Percentiles rank a stretch among this genome's conserved stretches.
phyloP scores from a whole-genome alignment of 2,888 invertebrate species.

The Sphinx pinastri region DNA sequence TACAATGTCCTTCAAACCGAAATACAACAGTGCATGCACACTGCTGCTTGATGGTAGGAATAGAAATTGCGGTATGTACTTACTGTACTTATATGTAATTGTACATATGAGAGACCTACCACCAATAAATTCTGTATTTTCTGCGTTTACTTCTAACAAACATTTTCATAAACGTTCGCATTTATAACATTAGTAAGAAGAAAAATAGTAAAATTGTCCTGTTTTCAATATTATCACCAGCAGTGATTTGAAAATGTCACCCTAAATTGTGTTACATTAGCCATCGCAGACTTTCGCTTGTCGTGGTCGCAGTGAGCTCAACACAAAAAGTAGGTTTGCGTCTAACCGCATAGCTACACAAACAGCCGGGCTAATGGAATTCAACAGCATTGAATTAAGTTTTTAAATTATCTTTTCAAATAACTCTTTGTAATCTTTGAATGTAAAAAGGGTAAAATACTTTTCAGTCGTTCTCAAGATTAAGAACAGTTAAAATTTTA shows the following conservation, averaged over 20 bases:
- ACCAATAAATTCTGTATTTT: no score
- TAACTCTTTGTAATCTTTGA: slow-evolving; percentile 43
- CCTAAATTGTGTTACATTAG: not conserved
- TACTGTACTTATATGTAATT: no score
- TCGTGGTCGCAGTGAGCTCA: not conserved
- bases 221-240: not conserved
- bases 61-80: no score
- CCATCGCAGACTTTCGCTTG: not conserved
- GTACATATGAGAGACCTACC: no score
- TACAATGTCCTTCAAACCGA: no score
- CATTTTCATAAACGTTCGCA: no score
- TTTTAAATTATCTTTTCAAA: slow-evolving; percentile 55
- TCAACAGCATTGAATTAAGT: slow-evolving; percentile 52
- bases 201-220: no score
- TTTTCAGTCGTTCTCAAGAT: slow-evolving; percentile 33
- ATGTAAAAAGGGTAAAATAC: slow-evolving; percentile 35
- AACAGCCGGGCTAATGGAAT: slow-evolving; percentile 58
- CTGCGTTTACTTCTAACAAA: no score
- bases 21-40: no score
- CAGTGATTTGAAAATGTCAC: not conserved
- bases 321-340: slow-evolving; percentile 12
- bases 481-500: slow-evolving; percentile 37
- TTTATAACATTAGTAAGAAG: no score
- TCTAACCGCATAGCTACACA: slow-evolving; percentile 46
- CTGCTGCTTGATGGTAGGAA: no score